Evolutionary conservation across 2,113 vertebrate species (phyloP).

Genomic region (Callopanchax toddi): DNA sequence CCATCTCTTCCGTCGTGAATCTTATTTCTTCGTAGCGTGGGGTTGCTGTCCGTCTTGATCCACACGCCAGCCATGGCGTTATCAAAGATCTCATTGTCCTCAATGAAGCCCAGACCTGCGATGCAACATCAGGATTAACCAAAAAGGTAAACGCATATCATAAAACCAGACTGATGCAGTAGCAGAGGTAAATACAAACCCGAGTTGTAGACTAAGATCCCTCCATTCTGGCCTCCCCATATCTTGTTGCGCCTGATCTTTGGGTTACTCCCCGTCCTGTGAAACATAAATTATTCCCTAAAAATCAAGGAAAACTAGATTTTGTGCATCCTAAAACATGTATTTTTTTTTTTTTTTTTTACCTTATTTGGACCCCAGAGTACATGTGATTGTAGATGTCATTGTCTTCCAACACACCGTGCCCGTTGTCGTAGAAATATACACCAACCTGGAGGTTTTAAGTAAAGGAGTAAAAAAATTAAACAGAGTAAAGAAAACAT

Average conservation of each 20-base stretch:
- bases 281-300: neutral
- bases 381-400: conserved; percentile 99
- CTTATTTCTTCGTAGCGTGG: conserved; percentile 97
- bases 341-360: conserved; percentile 23
- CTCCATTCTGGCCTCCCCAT: conserved; percentile 99
- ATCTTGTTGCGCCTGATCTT: conserved; percentile 99
- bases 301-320: neutral
- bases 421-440: conserved; percentile 99
- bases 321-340: neutral
- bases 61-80: conserved; percentile 99
- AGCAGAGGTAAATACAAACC: conserved; percentile 68
- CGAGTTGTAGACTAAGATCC: conserved; percentile 99
- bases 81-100: conserved; percentile 99
- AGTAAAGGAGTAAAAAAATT: too few species aligned
- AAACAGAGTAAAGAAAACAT: neutral
- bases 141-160: too few species aligned
- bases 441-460: conserved; percentile 85
- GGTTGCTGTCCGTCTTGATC: conserved; percentile 99
- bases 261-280: conserved; percentile 98
- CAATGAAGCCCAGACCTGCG: conserved; percentile 95
- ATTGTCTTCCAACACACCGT: conserved; percentile 98
- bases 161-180: neutral
- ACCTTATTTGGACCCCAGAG: conserved; percentile 99
- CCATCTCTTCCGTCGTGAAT: conserved; percentile 98
- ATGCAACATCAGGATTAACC: neutral